These are phyloP conservation scores for Ailurus styani DNA, from an alignment of 2,113 vertebrate genomes.

Conservation along the genomic window DNA sequence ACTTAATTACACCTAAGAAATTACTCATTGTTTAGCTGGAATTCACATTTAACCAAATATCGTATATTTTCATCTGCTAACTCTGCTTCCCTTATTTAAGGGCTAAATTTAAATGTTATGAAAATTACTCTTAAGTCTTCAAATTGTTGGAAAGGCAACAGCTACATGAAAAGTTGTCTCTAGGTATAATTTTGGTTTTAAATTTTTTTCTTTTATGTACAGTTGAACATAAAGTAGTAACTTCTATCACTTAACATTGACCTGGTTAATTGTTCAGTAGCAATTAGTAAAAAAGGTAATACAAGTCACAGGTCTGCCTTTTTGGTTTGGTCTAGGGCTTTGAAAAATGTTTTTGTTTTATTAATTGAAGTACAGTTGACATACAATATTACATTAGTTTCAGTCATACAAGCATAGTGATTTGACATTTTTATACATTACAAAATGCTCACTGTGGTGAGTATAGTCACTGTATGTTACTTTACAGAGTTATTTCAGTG, in stretches of 20 bases:
- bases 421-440: neutral
- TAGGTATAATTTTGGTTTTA: neutral
- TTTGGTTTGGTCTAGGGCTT: neutral
- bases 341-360: neutral
- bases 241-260: neutral
- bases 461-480: neutral
- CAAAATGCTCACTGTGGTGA: neutral
- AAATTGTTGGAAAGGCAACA: neutral
- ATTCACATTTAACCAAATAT: neutral
- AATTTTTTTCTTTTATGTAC: neutral
- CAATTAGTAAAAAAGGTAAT: neutral
- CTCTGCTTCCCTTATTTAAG: neutral
- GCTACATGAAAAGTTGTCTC: neutral
- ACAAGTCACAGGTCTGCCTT: neutral
- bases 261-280: neutral
- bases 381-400: neutral
- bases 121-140: neutral
- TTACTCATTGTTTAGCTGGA: neutral
- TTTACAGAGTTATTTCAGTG: neutral
- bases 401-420: neutral
- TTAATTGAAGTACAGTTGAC: neutral
- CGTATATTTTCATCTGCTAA: neutral
- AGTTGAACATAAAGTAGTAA: neutral
- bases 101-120: neutral
- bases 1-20: neutral